Conservation (phyloP, 2,888 invertebrate species). For the Caenorhabditis japonica region DNA sequence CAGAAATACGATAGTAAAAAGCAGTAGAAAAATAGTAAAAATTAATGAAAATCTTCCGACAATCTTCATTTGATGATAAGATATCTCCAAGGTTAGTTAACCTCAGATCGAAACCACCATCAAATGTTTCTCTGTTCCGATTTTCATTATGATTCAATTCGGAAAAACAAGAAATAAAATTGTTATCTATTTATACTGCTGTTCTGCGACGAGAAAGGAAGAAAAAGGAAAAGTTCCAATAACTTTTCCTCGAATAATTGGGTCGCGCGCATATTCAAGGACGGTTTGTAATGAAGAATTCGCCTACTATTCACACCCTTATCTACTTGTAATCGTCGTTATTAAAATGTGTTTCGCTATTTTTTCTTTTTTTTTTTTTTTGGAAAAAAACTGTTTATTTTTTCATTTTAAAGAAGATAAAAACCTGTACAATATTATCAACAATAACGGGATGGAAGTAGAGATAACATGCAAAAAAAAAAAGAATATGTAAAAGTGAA, state of each 20-base stretch:
- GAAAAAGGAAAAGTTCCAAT: conserved; percentile 31
- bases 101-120: no score
- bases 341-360: no score
- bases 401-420: not conserved
- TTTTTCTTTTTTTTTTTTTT: conserved; percentile 2
- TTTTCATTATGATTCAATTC: no score
- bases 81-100: no score
- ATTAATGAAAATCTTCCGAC: conserved; percentile 21
- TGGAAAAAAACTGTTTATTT: not conserved
- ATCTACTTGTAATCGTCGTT: conserved; percentile 26
- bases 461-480: not conserved
- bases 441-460: conserved; percentile 4
- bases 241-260: conserved; percentile 36
- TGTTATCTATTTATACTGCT: conserved; percentile 32
- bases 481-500: not conserved
- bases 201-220: not conserved
- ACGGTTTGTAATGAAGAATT: conserved; percentile 35
- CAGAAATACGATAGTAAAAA: not conserved
- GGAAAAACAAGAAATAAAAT: conserved; percentile 28
- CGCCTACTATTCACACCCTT: conserved; percentile 32
- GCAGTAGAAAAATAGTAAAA: conserved; percentile 4
- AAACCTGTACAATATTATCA: conserved; percentile 43
- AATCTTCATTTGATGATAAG: conserved; percentile 18
- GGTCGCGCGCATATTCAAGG: conserved; percentile 47
- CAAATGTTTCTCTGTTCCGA: no score